Conservation (phyloP, 2,113 vertebrate species). For the Sceloporus undulatus region DNA sequence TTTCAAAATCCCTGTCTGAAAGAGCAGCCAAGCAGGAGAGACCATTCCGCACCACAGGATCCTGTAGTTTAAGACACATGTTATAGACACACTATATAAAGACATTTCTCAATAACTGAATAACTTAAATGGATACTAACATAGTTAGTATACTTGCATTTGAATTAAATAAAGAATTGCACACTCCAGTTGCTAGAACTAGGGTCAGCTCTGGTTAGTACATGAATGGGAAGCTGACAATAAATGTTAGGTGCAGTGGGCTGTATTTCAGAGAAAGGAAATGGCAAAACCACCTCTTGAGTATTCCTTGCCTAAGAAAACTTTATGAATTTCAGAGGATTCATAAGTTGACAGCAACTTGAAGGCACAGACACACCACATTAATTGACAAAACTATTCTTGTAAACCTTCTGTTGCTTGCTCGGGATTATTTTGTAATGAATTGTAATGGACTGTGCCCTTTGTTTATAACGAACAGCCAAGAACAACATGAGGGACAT, state of each 20-base stretch:
- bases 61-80: constrained; percentile 26
- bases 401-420: too few relatives aligned
- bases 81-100: background rate
- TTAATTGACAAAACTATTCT: too few relatives aligned
- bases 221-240: too few relatives aligned
- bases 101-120: background rate
- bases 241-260: too few relatives aligned
- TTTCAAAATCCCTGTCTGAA: background rate
- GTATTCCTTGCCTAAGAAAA: too few relatives aligned
- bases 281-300: too few relatives aligned
- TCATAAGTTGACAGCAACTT: too few relatives aligned
- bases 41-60: constrained; percentile 46
- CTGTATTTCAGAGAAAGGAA: too few relatives aligned
- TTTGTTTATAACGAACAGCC: background rate
- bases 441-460: background rate
- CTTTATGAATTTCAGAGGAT: too few relatives aligned
- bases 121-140: background rate
- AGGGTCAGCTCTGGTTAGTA: too few relatives aligned
- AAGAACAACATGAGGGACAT: background rate
- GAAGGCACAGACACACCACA: too few relatives aligned
- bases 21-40: constrained; percentile 57
- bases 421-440: too few relatives aligned
- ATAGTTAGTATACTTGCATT: background rate
- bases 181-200: background rate
- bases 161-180: background rate